A percentile compares a stretch with the other conserved stretches of the same genome.
Conservation (phyloP, 2,113 vertebrate genomes). For the Grallaria varia region DNA sequence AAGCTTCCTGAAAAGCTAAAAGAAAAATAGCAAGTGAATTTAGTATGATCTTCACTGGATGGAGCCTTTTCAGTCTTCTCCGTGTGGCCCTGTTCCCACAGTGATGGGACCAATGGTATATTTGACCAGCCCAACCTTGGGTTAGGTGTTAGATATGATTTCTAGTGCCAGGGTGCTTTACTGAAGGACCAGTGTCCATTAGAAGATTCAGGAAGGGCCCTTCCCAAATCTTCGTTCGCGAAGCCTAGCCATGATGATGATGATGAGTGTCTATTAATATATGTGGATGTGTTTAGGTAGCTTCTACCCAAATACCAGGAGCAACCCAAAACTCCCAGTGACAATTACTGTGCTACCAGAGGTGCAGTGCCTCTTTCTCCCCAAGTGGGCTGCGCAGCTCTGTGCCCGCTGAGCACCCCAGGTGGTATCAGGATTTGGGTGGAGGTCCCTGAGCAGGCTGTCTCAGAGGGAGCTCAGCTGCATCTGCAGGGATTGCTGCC, state of each 20-base stretch:
- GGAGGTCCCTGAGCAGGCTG: not conserved
- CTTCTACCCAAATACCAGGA: not conserved
- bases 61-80: not conserved
- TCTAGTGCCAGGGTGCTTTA: not conserved
- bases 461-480: not conserved
- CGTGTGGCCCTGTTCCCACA: not conserved
- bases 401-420: rapidly evolving
- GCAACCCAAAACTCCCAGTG: not conserved
- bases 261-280: not conserved
- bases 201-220: no score
- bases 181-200: not conserved
- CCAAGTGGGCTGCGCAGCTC: not conserved
- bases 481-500: not conserved
- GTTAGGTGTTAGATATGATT: not conserved
- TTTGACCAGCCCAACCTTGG: not conserved
- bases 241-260: no score
- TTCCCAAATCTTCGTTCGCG: no score
- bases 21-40: not conserved
- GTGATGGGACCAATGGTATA: not conserved
- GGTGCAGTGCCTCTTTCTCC: not conserved
- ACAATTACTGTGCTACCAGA: not conserved
- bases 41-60: not conserved
- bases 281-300: not conserved
- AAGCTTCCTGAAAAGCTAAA: not conserved
- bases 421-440: rapidly evolving